phyloP scores from a whole-genome alignment of 2,113 vertebrate genomes.

The Ardeotis arabs region DNA sequence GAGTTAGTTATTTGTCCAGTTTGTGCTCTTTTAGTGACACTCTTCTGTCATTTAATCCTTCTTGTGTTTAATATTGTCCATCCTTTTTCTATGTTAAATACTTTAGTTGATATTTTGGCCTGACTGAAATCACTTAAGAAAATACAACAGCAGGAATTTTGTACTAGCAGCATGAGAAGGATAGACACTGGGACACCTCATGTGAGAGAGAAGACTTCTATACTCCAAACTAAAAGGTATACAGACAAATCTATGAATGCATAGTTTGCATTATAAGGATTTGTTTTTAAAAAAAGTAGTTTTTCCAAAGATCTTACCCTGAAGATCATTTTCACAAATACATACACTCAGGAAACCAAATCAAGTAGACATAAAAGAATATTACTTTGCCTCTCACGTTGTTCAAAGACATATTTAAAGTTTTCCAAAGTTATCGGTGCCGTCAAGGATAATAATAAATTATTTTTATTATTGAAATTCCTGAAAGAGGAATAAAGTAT shows the following conservation, averaged over 20 bases:
- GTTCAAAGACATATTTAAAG: not conserved
- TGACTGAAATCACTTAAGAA: not conserved
- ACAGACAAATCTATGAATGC: not conserved
- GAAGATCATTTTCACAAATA: not conserved
- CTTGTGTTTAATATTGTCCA: not conserved
- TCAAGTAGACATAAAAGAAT: not conserved
- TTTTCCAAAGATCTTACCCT: not conserved
- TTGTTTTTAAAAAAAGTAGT: not conserved
- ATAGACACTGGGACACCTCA: not conserved
- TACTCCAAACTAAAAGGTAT: not conserved
- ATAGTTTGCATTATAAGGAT: not conserved
- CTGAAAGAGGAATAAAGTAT: not conserved
- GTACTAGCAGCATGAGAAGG: not conserved
- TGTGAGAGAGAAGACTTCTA: not conserved
- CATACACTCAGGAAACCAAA: not conserved
- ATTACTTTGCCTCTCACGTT: not conserved
- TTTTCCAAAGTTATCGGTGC: not conserved
- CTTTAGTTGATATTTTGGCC: not conserved
- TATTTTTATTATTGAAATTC: not conserved
- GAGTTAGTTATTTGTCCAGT: not conserved
- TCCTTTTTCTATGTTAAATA: not conserved
- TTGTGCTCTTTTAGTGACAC: not conserved
- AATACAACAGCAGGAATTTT: not conserved
- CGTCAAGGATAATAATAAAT: not conserved
- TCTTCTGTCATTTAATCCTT: not conserved